Evolutionary conservation across 2,797 vertebrate species (phyloP), one percentile per base, ranked within the genome.

Genomic region (Merluccius polli): DNA sequence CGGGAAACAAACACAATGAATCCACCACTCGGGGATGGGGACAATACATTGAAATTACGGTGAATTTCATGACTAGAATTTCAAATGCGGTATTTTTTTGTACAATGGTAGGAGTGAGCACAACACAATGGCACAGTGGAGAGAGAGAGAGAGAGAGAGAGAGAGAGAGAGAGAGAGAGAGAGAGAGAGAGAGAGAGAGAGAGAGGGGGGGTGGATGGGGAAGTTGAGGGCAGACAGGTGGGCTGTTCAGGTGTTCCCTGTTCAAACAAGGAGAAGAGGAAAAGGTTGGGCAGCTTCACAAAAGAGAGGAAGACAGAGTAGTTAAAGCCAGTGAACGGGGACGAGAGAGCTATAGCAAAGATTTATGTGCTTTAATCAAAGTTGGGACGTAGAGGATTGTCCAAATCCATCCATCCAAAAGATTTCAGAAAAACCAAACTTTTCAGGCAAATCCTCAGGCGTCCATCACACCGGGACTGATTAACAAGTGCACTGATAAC

Each of bases 171-270:
- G 33, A 8, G 1, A 35, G 33, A 35, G 33, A 35, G 33, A 35
- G 33, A 35, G 33, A 35, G 33, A 3, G 8, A 41, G 38, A 41
- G 38, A 41, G 41, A 44, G 36, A 44, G 41, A 44, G 41, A 44
- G 41, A 16, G 1, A 44, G 41, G 41, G 16, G 2, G 4, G 41
- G n/a, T 77, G 33, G 41, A 33, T 3, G 6, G 77, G 44, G 9
- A 65, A 38, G 68, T 78, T 63, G 18, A 79, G 74, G 75, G 68
- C 27, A 76, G 52, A 84, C 59, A 77, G 44, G 38, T 79, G 79
- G 78, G 78, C 72, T 81, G 63, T 73, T 67, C 67, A 21, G 73
- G 65, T 70, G 31, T 18, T 78, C 12, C 75, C 65, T 72, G 31
- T 21, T 78, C 15, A 76, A 78, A 35, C 18, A 73, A 79, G 71